phyloP scores from a whole-genome alignment of 1,140 invertebrate species.

The Drosophila pectinifera region DNA sequence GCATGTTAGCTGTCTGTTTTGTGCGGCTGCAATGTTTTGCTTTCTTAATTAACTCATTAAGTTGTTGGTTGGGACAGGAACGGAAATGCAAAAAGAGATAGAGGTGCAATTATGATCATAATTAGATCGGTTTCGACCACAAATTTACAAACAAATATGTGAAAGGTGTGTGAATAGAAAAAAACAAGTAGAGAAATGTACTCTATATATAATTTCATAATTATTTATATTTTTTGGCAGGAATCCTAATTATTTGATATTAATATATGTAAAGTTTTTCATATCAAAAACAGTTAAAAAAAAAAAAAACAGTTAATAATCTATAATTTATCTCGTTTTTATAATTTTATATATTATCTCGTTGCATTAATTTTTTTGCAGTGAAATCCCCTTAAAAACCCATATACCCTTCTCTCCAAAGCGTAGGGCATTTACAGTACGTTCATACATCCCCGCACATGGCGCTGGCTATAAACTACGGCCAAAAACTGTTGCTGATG shows the following conservation, averaged over 20 bases:
- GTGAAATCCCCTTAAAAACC: background rate
- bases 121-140: background rate
- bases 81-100: background rate
- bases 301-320: no score
- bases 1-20: constrained; percentile 61
- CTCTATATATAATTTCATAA: background rate
- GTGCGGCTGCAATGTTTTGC: constrained; percentile 69
- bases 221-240: no score
- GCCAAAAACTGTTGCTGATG: constrained; percentile 66
- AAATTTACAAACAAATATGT: background rate
- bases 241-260: no score
- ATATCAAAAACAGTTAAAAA: no score
- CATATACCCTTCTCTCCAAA: constrained; percentile 13
- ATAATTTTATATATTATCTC: no score
- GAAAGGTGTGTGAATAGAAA: background rate
- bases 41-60: constrained; percentile 83
- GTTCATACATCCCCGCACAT: constrained; percentile 18
- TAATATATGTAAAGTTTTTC: no score
- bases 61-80: constrained; percentile 21
- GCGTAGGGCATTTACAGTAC: constrained; percentile 11
- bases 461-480: constrained; percentile 47
- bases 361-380: no score
- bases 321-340: no score
- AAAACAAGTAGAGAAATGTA: no score
- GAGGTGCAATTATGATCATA: background rate